A percentile compares a stretch with the other conserved stretches of the same genome.
phyloP scores from a whole-genome alignment of 2,797 vertebrate species.

The Tinamus major region DNA sequence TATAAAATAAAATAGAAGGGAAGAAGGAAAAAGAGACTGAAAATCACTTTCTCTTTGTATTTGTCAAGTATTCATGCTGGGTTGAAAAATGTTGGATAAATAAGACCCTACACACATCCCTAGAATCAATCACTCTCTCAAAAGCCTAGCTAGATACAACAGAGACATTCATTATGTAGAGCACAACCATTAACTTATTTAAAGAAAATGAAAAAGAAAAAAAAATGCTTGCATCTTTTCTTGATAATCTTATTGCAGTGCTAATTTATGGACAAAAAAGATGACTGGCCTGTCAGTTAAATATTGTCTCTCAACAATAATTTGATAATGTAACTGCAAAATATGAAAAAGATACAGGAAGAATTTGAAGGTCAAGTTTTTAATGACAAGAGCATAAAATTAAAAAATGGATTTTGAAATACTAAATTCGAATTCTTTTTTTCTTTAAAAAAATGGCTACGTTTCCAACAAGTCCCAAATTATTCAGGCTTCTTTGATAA shows the following conservation, averaged over 20 bases:
- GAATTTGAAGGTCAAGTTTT: neutral
- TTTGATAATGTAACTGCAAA: neutral
- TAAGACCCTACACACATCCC: neutral
- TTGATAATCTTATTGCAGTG: neutral
- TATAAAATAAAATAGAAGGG: neutral
- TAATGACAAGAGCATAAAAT: neutral
- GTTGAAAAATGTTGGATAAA: neutral
- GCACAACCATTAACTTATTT: neutral
- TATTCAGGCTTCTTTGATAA: neutral
- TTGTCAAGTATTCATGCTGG: neutral
- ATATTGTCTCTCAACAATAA: neutral
- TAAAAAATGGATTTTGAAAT: neutral
- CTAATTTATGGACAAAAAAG: neutral
- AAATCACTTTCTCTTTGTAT: neutral
- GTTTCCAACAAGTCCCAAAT: neutral
- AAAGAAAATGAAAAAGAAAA: neutral
- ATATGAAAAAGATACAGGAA: neutral
- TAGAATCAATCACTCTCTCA: neutral
- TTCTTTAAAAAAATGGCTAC: neutral
- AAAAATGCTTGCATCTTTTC: neutral
- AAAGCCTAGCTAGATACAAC: neutral
- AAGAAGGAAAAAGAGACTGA: neutral
- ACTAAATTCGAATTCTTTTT: neutral
- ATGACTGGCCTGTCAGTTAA: neutral
- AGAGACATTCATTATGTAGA: slow-evolving; percentile 23